Evolutionary conservation across 2,888 invertebrate genomes (phyloP).

Genomic region (Nebria salina): DNA sequence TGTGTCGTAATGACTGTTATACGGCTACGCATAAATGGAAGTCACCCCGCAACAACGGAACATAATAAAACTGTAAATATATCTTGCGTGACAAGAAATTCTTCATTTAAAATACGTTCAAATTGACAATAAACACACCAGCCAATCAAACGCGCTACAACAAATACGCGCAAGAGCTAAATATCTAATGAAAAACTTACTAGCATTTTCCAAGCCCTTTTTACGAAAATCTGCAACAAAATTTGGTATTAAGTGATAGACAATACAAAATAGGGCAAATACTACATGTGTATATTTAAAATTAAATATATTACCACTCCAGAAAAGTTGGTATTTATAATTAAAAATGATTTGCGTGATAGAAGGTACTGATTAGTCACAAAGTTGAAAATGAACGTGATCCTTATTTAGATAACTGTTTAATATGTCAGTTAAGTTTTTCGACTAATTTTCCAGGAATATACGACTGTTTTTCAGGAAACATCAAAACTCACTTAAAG

Average conservation of each 20-base stretch:
- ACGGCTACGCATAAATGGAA: conserved; percentile 2
- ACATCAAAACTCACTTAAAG: too few species aligned
- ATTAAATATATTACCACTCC: too few species aligned
- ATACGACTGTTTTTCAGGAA: too few species aligned
- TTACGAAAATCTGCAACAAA: conserved; percentile 33
- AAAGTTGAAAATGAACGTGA: too few species aligned
- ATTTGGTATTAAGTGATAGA: neutral
- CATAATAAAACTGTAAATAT: conserved; percentile 27
- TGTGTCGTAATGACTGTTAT: neutral
- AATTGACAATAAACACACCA: conserved; percentile 35
- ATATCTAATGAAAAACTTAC: conserved; percentile 22
- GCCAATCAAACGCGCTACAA: neutral
- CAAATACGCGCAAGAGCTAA: neutral
- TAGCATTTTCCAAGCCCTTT: conserved; percentile 20
- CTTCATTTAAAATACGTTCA: conserved; percentile 40
- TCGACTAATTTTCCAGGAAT: too few species aligned
- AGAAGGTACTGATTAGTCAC: too few species aligned
- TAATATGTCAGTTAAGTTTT: too few species aligned
- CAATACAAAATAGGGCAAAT: too few species aligned
- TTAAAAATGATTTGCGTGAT: too few species aligned
- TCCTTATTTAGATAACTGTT: too few species aligned
- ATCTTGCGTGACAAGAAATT: conserved; percentile 32
- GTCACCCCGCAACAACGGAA: conserved; percentile 27
- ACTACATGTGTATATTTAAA: too few species aligned
- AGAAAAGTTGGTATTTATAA: too few species aligned